Percentiles rank a stretch among this genome's conserved stretches.
Conservation (phyloP, 2,113 vertebrate species). For the Cervus canadensis region DNA sequence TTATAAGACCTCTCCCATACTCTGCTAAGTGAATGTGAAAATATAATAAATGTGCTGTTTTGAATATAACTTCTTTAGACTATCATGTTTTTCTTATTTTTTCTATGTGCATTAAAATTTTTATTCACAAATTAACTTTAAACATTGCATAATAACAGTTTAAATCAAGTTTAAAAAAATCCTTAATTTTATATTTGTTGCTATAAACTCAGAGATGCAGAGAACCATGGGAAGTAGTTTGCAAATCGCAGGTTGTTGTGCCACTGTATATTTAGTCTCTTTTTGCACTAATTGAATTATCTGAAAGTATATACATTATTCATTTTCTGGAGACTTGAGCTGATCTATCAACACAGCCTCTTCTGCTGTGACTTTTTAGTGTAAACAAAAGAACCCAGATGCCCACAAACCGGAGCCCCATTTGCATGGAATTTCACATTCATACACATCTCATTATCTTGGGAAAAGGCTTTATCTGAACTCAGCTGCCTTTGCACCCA, state of each 20-base stretch:
- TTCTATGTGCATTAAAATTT: background rate
- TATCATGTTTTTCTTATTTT: background rate
- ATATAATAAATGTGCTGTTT: background rate
- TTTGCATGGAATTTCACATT: background rate
- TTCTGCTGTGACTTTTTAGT: background rate
- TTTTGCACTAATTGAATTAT: background rate
- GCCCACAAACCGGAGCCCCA: background rate
- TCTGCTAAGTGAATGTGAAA: background rate
- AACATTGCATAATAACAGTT: background rate
- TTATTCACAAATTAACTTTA: background rate
- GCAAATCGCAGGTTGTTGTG: background rate
- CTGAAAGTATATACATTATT: slow-evolving; percentile 19
- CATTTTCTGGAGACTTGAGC: background rate
- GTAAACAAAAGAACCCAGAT: background rate
- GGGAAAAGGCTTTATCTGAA: background rate
- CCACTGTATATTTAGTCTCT: background rate
- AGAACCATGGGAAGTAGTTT: background rate
- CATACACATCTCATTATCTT: background rate
- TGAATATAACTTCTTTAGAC: background rate
- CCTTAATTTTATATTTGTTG: background rate
- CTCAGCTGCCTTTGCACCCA: background rate
- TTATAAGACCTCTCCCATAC: background rate
- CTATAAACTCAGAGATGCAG: background rate
- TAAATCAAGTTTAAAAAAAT: background rate
- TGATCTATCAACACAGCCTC: background rate